Percentiles rank a stretch among this genome's conserved stretches.
phyloP scores from a whole-genome alignment of 2,888 invertebrate species.

The Protodeltote pygarga region DNA sequence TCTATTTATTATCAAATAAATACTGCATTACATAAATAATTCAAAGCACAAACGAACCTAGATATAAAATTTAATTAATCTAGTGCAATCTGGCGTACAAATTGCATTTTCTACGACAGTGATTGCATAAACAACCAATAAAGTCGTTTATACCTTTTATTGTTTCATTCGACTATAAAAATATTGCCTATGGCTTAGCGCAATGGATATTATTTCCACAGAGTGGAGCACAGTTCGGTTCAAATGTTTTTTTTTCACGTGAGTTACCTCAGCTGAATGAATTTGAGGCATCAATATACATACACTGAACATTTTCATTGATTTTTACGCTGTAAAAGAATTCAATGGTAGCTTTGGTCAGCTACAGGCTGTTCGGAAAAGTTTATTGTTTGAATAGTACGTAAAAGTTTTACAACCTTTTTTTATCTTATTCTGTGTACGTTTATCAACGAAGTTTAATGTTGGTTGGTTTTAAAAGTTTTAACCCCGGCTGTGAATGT shows the following conservation, averaged over 20 bases:
- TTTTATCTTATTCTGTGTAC: constrained; percentile 7
- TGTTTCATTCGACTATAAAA: constrained; percentile 59
- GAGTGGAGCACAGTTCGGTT: constrained; percentile 39
- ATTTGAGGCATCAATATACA: constrained; percentile 53
- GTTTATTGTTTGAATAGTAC: constrained; percentile 20
- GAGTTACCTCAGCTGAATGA: constrained; percentile 54
- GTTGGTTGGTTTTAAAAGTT: neutral
- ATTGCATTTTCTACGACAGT: constrained; percentile 53
- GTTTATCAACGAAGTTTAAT: neutral
- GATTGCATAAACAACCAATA: constrained; percentile 55
- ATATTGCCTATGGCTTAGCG: constrained; percentile 61
- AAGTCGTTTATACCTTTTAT: constrained; percentile 57
- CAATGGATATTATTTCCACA: constrained; percentile 61
- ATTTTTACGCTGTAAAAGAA: constrained; percentile 45
- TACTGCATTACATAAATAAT: neutral
- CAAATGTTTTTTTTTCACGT: constrained; percentile 48
- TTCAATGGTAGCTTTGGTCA: constrained; percentile 5
- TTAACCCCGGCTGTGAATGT: neutral
- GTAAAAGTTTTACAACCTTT: constrained; percentile 15
- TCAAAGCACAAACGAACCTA: constrained; percentile 2
- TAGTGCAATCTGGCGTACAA: constrained; percentile 43
- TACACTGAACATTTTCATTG: constrained; percentile 48
- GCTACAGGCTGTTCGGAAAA: constrained; percentile 12
- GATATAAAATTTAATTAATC: constrained; percentile 39
- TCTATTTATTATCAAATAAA: constrained; percentile 1